A percentile compares a stretch with the other conserved stretches of the same genome.
Evolutionary conservation across 2,797 vertebrate genomes (phyloP).

Genomic region (Scyliorhinus canicula): DNA sequence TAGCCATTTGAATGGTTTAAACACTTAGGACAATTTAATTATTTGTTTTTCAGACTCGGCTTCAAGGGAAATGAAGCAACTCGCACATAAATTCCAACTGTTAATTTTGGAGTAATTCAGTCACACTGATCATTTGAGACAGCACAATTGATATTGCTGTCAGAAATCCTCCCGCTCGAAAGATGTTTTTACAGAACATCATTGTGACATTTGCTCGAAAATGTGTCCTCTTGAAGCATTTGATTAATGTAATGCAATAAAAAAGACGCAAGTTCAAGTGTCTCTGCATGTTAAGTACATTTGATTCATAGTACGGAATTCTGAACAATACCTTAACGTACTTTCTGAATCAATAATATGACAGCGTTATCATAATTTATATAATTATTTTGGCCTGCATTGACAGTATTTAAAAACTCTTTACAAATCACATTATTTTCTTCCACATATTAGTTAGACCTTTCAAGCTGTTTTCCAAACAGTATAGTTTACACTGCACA

Average conservation of each 20-base stretch:
- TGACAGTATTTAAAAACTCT: slow-evolving; percentile 66
- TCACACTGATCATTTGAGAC: slow-evolving; percentile 74
- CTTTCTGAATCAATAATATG: slow-evolving; percentile 73
- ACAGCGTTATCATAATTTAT: slow-evolving; percentile 60
- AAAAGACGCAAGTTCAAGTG: slow-evolving; percentile 76
- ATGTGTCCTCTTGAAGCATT: slow-evolving; percentile 69
- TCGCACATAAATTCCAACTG: slow-evolving; percentile 71
- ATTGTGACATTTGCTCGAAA: slow-evolving; percentile 66
- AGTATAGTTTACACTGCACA: neutral
- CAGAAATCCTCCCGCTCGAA: slow-evolving; percentile 62
- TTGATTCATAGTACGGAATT: slow-evolving; percentile 77
- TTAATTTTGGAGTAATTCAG: slow-evolving; percentile 79
- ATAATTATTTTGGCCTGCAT: slow-evolving; percentile 48
- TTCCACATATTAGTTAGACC: slow-evolving; percentile 62
- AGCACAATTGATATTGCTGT: slow-evolving; percentile 70
- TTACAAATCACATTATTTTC: slow-evolving; percentile 45
- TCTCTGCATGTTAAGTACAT: slow-evolving; percentile 72
- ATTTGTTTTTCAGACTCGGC: slow-evolving; percentile 69
- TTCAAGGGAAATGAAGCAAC: slow-evolving; percentile 52
- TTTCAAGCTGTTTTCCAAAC: slow-evolving; percentile 5
- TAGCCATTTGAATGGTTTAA: slow-evolving; percentile 72
- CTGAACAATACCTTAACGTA: slow-evolving; percentile 60
- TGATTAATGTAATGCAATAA: slow-evolving; percentile 86
- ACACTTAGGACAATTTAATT: slow-evolving; percentile 76
- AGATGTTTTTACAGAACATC: slow-evolving; percentile 67